Conservation (phyloP, 2,888 invertebrate species). For the Lasioglossum lativentre region DNA sequence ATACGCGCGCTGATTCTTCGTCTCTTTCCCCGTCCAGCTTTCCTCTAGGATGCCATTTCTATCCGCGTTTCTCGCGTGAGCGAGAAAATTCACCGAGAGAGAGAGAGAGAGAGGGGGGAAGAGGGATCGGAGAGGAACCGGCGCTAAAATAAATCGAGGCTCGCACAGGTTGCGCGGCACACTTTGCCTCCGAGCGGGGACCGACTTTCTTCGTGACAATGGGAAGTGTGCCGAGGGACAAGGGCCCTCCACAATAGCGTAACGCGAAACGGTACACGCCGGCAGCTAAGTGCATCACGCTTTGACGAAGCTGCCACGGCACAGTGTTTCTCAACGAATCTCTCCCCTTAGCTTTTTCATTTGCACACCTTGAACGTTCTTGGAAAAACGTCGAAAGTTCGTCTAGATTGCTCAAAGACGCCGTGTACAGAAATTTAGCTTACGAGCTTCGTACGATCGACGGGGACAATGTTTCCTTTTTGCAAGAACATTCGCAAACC, state of each 20-base stretch:
- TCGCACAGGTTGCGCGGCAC: constrained; percentile 70
- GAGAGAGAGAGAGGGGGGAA: neutral
- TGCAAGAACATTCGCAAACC: neutral
- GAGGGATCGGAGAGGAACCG: neutral
- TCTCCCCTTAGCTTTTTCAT: neutral
- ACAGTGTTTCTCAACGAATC: constrained; percentile 29
- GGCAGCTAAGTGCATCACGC: constrained; percentile 76
- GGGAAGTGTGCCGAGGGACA: constrained; percentile 73
- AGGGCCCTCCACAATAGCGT: constrained; percentile 76
- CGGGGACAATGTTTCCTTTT: too few species aligned
- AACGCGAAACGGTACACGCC: constrained; percentile 78
- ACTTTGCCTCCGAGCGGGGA: constrained; percentile 62
- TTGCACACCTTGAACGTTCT: neutral
- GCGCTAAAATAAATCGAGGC: constrained; percentile 45
- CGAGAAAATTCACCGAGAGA: constrained; percentile 12
- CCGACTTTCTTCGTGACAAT: constrained; percentile 77
- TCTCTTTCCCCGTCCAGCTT: neutral
- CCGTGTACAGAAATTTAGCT: too few species aligned
- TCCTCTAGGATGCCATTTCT: constrained; percentile 2
- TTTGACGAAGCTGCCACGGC: constrained; percentile 52
- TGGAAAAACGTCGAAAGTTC: neutral
- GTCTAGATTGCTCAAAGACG: neutral
- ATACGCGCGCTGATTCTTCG: constrained; percentile 12
- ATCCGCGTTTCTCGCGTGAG: neutral
- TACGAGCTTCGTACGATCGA: too few species aligned